These are phyloP conservation scores for Oppia nitens DNA, from an alignment of 1,140 invertebrate species.

Conservation along the genomic window DNA sequence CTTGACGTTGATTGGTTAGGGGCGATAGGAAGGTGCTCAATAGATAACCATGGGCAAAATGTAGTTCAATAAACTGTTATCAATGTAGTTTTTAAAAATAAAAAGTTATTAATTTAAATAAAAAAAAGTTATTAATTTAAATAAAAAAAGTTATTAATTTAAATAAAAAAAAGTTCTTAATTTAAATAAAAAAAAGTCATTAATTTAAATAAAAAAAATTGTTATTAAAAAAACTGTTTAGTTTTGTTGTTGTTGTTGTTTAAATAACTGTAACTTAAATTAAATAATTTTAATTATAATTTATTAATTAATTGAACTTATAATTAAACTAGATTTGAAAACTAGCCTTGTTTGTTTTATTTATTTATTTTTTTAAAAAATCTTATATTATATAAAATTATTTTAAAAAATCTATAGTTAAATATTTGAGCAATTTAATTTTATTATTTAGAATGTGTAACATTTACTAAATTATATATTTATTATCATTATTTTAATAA, in stretches of 20 bases:
- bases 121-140: background rate
- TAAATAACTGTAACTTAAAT: background rate
- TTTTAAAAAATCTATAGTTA: too few species aligned
- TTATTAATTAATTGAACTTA: too few species aligned
- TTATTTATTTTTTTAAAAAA: too few species aligned
- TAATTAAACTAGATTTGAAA: too few species aligned
- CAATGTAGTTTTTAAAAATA: too few species aligned
- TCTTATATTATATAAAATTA: too few species aligned
- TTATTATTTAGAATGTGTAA: too few species aligned
- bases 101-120: background rate
- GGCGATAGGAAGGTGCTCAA: slow-evolving; percentile 23
- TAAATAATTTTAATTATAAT: too few species aligned
- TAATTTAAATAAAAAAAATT: background rate
- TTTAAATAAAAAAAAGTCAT: background rate
- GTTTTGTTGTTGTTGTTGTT: background rate
- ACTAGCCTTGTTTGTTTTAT: too few species aligned
- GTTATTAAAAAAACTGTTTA: background rate
- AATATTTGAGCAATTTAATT: too few species aligned
- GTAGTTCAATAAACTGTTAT: slow-evolving; percentile 14
- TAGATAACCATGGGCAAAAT: slow-evolving; percentile 25
- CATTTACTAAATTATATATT: too few species aligned
- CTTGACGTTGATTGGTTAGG: slow-evolving; percentile 21
- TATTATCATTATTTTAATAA: too few species aligned
- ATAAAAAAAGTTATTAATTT: background rate
- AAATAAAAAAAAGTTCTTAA: background rate